Base-by-base conservation (phyloP, 2,797 vertebrate genomes). In the Arnoldichthys spilopterus region DNA sequence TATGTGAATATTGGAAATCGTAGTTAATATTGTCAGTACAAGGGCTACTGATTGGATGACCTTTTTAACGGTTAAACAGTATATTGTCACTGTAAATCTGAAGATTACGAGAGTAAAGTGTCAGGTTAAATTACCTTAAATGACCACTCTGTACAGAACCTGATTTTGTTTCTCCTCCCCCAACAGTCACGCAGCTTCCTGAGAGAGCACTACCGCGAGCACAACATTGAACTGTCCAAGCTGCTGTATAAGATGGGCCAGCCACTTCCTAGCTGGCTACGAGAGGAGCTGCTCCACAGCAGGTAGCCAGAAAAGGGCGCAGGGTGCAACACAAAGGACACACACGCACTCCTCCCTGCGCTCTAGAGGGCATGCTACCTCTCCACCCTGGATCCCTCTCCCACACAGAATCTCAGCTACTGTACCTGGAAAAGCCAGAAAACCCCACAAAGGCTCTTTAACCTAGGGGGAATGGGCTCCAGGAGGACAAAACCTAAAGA, bases 161-260 rank as follows among this genome's bases (percentile, higher is more conserved):
- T 77, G 18, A 59, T 12, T 64, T 22, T 5, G 11, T 73, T 61
- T 63, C 40, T 37, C 22, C 37, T 64, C 74, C 32, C 56, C 56
- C 51, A 6, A 37, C 92, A 99, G 98, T 98, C 97, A 0, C 94
- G 96, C 84, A 83, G 88, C 76, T 97, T 98, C 94, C 95, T 99
- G 88, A 94, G 94, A 90, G 96, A 97, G 82, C 96, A 99, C 92
- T 99, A 97, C 90, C 92, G 96, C 91, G 97, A 99, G 94, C 97
- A 98, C 89, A 99, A 99, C 89, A 94, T 99, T 0, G 97, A 99
- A 91, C 95, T 99, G 70, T 99, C 98, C 83, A 99, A 99, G 94
- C 94, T 99, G 83, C 96, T 99, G 78, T 99, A 99, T 89, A 96
- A 96, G 87, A 98, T 98, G 95, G 96, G 96, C 82, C 98, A 99